A percentile compares a stretch with the other conserved stretches of the same genome.
Conservation (phyloP, 2,888 invertebrate species). For the Lobophora halterata region DNA sequence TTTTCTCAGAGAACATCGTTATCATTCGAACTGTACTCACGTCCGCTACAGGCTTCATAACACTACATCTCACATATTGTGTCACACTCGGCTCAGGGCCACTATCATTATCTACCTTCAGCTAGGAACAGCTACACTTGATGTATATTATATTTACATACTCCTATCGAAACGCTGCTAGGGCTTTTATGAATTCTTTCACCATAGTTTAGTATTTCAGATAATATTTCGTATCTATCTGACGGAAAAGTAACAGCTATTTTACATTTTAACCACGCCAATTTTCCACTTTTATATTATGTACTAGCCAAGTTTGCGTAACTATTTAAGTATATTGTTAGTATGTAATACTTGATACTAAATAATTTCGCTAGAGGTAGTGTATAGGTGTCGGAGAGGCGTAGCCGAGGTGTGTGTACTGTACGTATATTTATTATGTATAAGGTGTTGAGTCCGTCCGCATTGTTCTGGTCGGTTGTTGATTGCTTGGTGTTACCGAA, state of each 20-base stretch:
- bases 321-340: conserved; percentile 53
- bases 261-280: conserved; percentile 64
- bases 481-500: conserved; percentile 83
- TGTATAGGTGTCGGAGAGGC: conserved; percentile 41
- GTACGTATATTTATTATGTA: conserved; percentile 60
- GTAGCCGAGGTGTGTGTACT: conserved; percentile 52
- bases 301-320: conserved; percentile 61
- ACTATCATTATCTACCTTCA: conserved; percentile 28
- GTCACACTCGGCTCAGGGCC: conserved; percentile 33
- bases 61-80: conserved; percentile 41
- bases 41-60: conserved; percentile 52
- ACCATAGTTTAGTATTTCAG: conserved; percentile 66
- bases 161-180: conserved; percentile 52
- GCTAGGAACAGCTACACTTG: conserved; percentile 45
- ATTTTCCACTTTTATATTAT: conserved; percentile 57
- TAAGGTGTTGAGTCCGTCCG: conserved; percentile 32
- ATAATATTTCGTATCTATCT: conserved; percentile 48
- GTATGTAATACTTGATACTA: conserved; percentile 43
- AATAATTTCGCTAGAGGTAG: conserved; percentile 50
- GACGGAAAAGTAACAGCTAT: conserved; percentile 55
- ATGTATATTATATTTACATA: conserved; percentile 45
- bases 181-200: conserved; percentile 63
- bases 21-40: conserved; percentile 54
- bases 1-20: conserved; percentile 50
- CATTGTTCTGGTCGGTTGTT: conserved; percentile 49